Conservation (phyloP, 2,888 invertebrate species). For the Drosophila koepferae region DNA sequence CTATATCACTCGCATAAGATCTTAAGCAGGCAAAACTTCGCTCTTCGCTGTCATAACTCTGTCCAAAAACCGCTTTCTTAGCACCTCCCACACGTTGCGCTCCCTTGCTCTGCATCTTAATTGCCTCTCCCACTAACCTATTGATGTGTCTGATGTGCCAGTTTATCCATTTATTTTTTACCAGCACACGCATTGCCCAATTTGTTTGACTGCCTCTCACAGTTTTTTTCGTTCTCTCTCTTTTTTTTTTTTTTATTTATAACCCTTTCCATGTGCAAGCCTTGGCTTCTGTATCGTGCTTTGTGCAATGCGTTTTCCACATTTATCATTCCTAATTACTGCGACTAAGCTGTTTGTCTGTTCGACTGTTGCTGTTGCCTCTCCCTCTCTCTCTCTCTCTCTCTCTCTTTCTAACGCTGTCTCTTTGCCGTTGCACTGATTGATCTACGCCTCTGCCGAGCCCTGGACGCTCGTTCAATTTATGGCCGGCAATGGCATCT, state of each 20-base stretch:
- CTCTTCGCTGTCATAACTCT: constrained; percentile 14
- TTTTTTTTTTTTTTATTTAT: constrained; percentile 58
- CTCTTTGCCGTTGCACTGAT: constrained; percentile 37
- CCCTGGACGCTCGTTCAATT: constrained; percentile 46
- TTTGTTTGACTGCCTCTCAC: constrained; percentile 21
- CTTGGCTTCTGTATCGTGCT: constrained; percentile 30
- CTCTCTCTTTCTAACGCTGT: neutral
- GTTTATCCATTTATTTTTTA: constrained; percentile 37
- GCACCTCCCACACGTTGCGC: constrained; percentile 1
- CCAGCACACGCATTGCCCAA: constrained; percentile 43
- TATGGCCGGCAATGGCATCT: constrained; percentile 29
- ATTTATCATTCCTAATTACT: constrained; percentile 79
- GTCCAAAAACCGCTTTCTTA: constrained; percentile 8
- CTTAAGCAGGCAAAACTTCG: neutral
- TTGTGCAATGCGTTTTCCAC: constrained; percentile 42
- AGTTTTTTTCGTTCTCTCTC: constrained; percentile 1
- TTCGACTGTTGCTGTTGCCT: constrained; percentile 8
- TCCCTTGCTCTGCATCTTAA: constrained; percentile 13
- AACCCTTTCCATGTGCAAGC: constrained; percentile 57
- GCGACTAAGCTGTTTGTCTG: constrained; percentile 69
- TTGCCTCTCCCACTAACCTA: constrained; percentile 34
- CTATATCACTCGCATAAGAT: constrained; percentile 1
- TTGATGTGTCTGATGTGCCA: constrained; percentile 23
- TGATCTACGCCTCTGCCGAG: constrained; percentile 55
- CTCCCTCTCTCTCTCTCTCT: neutral